phyloP scores from a whole-genome alignment of 2,888 invertebrate genomes.

The Pristionchus japonicus region DNA sequence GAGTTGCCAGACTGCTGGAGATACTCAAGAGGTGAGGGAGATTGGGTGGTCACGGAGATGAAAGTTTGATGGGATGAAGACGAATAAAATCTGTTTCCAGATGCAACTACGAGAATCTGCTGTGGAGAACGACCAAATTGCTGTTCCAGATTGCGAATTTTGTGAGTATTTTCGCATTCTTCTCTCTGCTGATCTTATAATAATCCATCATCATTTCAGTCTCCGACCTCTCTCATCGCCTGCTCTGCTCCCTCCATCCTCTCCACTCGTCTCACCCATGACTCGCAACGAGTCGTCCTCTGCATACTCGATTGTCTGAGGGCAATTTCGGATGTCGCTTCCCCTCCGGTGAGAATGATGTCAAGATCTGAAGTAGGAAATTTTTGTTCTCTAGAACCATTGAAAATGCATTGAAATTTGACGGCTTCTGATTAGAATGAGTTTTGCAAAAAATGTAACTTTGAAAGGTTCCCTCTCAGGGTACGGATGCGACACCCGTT shows the following conservation, averaged over 20 bases:
- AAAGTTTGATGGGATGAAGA: not conserved
- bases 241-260: constrained; percentile 54
- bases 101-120: constrained; percentile 63
- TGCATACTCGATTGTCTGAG: constrained; percentile 62
- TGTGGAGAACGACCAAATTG: constrained; percentile 63
- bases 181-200: not conserved
- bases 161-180: constrained; percentile 53
- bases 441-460: not conserved
- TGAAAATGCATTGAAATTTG: too few species aligned
- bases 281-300: constrained; percentile 59
- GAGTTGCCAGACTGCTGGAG: constrained; percentile 55
- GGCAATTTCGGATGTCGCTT: constrained; percentile 58
- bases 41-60: not conserved
- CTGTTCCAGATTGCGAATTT: constrained; percentile 61
- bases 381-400: too few species aligned
- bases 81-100: constrained; percentile 20
- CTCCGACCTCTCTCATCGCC: constrained; percentile 52
- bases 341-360: not conserved
- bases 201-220: constrained; percentile 47
- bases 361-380: too few species aligned
- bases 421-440: constrained; percentile 46
- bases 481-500: constrained; percentile 45
- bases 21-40: constrained; percentile 50
- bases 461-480: too few species aligned
- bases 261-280: constrained; percentile 52